Percentiles rank a stretch among this genome's conserved stretches.
Conservation (phyloP, 2,888 invertebrate species). For the Nymphalis c-album region DNA sequence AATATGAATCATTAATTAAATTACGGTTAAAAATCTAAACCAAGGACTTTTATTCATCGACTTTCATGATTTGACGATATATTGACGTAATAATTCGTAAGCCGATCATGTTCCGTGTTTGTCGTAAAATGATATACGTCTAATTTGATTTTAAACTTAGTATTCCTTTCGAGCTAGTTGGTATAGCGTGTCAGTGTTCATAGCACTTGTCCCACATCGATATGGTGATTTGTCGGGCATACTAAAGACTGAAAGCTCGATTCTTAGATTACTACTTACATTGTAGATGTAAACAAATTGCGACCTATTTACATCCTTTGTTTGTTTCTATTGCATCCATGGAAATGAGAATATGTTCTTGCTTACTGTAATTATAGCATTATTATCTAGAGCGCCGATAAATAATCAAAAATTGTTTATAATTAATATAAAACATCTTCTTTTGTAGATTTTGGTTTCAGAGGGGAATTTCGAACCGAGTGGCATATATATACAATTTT, state of each 20-base stretch:
- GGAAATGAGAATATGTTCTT: not conserved
- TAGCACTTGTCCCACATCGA: conserved; percentile 28
- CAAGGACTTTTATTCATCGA: too few species aligned
- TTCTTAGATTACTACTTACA: conserved; percentile 18
- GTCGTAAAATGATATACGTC: conserved; percentile 13
- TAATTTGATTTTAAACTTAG: conserved; percentile 22
- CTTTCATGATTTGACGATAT: not conserved
- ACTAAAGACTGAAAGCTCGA: conserved; percentile 27
- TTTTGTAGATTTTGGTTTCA: too few species aligned
- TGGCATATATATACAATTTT: too few species aligned
- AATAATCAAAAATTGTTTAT: too few species aligned
- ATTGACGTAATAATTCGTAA: not conserved
- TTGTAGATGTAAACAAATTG: conserved; percentile 16
- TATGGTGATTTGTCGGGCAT: conserved; percentile 29
- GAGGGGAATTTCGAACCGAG: too few species aligned
- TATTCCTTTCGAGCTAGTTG: conserved; percentile 25
- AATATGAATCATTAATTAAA: too few species aligned
- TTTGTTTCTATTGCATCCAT: not conserved
- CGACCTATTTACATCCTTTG: not conserved
- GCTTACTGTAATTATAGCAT: too few species aligned
- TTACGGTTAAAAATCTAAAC: too few species aligned
- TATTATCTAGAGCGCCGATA: too few species aligned
- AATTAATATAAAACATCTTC: too few species aligned
- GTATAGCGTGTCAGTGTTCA: conserved; percentile 14
- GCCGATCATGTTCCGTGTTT: conserved; percentile 10